A percentile compares a stretch with the other conserved stretches of the same genome.
Evolutionary conservation across 64 coral and sea anemone species (phyloP).

Genomic region (Porites lutea): DNA sequence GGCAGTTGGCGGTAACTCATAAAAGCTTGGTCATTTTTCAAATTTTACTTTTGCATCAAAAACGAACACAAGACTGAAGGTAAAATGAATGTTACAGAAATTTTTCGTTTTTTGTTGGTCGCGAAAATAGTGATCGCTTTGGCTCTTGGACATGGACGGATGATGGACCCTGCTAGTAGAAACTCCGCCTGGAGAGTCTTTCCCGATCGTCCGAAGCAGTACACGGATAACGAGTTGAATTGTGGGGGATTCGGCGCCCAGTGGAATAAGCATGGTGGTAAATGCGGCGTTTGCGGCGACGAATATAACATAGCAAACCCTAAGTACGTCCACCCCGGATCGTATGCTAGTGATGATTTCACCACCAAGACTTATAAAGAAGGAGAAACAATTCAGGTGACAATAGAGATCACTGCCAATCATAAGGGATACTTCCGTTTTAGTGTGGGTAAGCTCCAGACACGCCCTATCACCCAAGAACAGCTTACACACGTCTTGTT

Average conservation of each 20-base stretch:
- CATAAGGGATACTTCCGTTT: slow-evolving; percentile 83
- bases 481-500: slow-evolving; percentile 47
- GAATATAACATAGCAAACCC: neutral
- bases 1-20: too few relatives aligned
- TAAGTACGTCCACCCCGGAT: slow-evolving; percentile 60
- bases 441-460: slow-evolving; percentile 41
- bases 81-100: neutral
- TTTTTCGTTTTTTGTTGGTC: neutral
- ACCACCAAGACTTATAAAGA: slow-evolving; percentile 73
- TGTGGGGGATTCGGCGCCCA: slow-evolving; percentile 68
- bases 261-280: slow-evolving; percentile 43
- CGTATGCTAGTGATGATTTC: slow-evolving; percentile 53
- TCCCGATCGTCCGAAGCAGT: slow-evolving; percentile 17
- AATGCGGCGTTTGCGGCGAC: slow-evolving; percentile 84
- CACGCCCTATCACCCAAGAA: slow-evolving; percentile 50
- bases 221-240: slow-evolving; percentile 65
- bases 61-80: too few relatives aligned
- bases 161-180: slow-evolving; percentile 63
- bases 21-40: too few relatives aligned
- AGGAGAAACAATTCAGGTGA: slow-evolving; percentile 58
- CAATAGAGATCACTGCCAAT: slow-evolving; percentile 77
- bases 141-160: slow-evolving; percentile 58
- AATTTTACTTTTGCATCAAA: too few relatives aligned
- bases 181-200: slow-evolving; percentile 64
- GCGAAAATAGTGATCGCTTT: neutral